A percentile compares a stretch with the other conserved stretches of the same genome.
Evolutionary conservation across 2,888 invertebrate genomes (phyloP).

Genomic region (Scaptomyza caliginosa): DNA sequence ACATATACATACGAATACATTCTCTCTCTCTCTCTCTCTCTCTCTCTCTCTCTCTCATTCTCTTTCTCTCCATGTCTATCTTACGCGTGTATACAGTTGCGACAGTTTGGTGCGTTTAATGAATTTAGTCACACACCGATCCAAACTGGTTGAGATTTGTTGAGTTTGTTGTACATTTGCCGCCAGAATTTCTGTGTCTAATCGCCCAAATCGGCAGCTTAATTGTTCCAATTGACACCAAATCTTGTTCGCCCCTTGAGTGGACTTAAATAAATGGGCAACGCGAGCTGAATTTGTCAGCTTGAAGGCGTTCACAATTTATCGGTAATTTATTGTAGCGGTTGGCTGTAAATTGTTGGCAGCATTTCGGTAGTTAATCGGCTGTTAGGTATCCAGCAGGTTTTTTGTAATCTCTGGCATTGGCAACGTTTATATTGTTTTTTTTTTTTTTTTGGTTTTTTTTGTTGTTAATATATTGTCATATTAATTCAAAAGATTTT

Average conservation of each 20-base stretch:
- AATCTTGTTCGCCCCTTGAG: slow-evolving; percentile 60
- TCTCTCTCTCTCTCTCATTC: background rate
- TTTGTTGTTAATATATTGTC: too few species aligned
- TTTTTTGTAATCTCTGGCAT: background rate
- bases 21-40: background rate
- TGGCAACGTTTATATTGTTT: background rate
- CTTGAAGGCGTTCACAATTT: slow-evolving; percentile 52
- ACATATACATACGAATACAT: background rate
- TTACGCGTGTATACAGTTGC: slow-evolving; percentile 51
- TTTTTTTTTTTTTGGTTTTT: too few species aligned
- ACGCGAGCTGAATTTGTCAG: slow-evolving; percentile 46
- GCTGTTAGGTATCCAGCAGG: background rate
- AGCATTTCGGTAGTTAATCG: slow-evolving; percentile 8
- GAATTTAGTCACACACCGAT: slow-evolving; percentile 77
- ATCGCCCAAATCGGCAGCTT: slow-evolving; percentile 74
- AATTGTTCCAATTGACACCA: slow-evolving; percentile 77
- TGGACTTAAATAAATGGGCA: slow-evolving; percentile 51
- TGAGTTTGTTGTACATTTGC: slow-evolving; percentile 24
- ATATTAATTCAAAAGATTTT: slow-evolving; percentile 49
- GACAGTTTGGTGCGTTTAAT: slow-evolving; percentile 85
- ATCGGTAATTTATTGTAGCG: slow-evolving; percentile 47
- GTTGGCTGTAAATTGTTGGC: slow-evolving; percentile 25
- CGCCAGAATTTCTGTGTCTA: slow-evolving; percentile 56
- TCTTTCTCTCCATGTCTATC: slow-evolving; percentile 12
- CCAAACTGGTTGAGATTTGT: slow-evolving; percentile 17